Conservation (phyloP, 2,113 vertebrate species). For the Acinonyx jubatus region DNA sequence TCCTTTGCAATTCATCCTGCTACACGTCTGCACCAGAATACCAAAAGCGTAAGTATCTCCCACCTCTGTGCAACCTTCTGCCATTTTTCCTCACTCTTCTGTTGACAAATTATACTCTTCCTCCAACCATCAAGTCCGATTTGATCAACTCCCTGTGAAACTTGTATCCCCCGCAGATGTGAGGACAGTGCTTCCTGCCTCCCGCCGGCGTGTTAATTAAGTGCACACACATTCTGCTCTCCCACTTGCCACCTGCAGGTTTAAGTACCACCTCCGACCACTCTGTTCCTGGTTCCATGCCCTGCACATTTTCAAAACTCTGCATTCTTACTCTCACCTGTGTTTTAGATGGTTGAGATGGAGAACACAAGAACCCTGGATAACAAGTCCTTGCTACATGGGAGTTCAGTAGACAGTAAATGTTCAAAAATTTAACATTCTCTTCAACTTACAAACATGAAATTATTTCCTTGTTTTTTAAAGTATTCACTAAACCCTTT, state of each 20-base stretch:
- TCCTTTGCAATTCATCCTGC: background rate
- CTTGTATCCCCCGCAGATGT: background rate
- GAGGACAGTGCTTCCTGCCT: background rate
- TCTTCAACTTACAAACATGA: background rate
- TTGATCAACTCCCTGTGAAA: background rate
- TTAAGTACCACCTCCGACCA: background rate
- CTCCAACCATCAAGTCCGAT: background rate
- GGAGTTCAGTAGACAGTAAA: background rate
- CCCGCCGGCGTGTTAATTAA: background rate
- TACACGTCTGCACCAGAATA: background rate
- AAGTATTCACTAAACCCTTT: background rate
- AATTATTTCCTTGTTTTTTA: background rate
- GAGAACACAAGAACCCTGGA: background rate
- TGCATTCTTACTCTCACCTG: background rate
- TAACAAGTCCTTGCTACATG: background rate
- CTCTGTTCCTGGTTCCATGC: background rate
- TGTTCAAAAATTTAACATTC: slow-evolving; percentile 7
- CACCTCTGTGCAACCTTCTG: background rate
- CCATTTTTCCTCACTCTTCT: background rate
- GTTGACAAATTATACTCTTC: background rate
- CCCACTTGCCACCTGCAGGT: background rate
- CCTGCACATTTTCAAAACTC: background rate
- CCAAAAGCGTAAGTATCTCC: background rate
- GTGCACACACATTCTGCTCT: background rate
- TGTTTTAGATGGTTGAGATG: background rate